Evolutionary conservation across 1,140 invertebrate species (phyloP), one percentile per base, ranked within the genome.

Genomic region (Zaprionus nigranus): DNA sequence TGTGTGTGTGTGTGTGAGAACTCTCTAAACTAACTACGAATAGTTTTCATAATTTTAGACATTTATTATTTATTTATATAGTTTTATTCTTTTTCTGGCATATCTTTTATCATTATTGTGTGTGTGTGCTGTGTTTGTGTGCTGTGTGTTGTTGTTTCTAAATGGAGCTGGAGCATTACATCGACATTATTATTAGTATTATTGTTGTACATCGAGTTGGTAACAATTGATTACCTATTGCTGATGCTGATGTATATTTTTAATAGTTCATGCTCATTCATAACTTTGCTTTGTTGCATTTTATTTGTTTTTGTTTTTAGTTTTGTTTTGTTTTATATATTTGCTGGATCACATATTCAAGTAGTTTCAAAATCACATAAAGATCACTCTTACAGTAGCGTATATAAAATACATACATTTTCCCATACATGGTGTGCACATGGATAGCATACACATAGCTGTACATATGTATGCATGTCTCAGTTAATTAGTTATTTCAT

Each of bases 341-440:
- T 88, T 46, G 81, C 66, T 88, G 85, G 85, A 88, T 88, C 85
- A 88, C 85, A 88, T 88, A 88, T 88, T 88, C 85, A 88, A 88
- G 85, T 88, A 88, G 85, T 88, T 88, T 88, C 85, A 90, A 90
- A 90, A 90, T 90, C 86, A 90, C 86, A 90, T 90, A 90, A 90
- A 87, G 90, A 90, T 90, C 86, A 90, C 86, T 90, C 86, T 90
- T 90, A 86, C 80, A 90, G 78, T 90, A 90, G 87, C 87, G 87
- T 90, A 90, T 90, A 90, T 87, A 90, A 90, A 90, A 90, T 90
- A 90, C 79, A 90, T 83, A 79, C 69, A 63, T 76, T 76, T 76
- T 63, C 49, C 51, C 68, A 81, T 81, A 72, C 84, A 75, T 76
- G 65, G 57, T 43, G 68, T 64, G 72, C 80, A 30, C 38, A 36